Percentiles rank a stretch among this genome's conserved stretches.
Evolutionary conservation across 2,113 vertebrate species (phyloP).

Genomic region (Chaetodon auriga): DNA sequence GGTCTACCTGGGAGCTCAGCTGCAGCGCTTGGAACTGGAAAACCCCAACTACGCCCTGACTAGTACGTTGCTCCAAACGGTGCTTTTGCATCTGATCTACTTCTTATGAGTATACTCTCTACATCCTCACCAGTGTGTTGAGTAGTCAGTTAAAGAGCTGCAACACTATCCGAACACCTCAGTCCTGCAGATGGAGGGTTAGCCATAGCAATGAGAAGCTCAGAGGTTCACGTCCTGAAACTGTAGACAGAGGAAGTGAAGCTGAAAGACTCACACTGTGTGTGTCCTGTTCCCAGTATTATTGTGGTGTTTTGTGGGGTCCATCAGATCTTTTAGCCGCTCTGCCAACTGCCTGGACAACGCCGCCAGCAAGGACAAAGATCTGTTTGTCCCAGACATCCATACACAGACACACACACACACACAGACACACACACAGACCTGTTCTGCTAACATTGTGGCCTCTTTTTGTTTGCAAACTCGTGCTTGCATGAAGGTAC

Average conservation of each 20-base stretch:
- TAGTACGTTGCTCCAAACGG: slow-evolving; percentile 84
- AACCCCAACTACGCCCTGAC: slow-evolving; percentile 98
- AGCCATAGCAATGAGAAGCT: slow-evolving; percentile 13
- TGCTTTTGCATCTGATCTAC: neutral
- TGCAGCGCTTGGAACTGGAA: slow-evolving; percentile 97
- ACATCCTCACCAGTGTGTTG: neutral
- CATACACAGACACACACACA: neutral
- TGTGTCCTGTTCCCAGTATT: slow-evolving; percentile 49
- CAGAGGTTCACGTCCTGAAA: slow-evolving; percentile 42
- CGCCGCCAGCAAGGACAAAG: slow-evolving; percentile 68
- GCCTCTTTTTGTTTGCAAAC: slow-evolving; percentile 65
- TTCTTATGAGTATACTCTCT: neutral
- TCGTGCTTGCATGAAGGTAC: slow-evolving; percentile 51
- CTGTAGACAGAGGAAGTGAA: slow-evolving; percentile 56
- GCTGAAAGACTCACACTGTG: slow-evolving; percentile 20
- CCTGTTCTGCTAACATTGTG: slow-evolving; percentile 61
- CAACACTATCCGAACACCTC: neutral
- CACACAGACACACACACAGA: slow-evolving; percentile 9
- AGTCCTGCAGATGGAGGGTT: neutral
- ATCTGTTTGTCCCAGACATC: slow-evolving; percentile 64
- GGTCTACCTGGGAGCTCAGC: slow-evolving; percentile 95
- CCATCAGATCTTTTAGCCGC: slow-evolving; percentile 54
- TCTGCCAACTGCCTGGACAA: slow-evolving; percentile 75
- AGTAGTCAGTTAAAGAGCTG: neutral
- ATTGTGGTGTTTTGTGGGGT: slow-evolving; percentile 61